Evolutionary conservation across 2,797 vertebrate species (phyloP), one percentile per base, ranked within the genome.

Genomic region (Hydrolagus colliei): DNA sequence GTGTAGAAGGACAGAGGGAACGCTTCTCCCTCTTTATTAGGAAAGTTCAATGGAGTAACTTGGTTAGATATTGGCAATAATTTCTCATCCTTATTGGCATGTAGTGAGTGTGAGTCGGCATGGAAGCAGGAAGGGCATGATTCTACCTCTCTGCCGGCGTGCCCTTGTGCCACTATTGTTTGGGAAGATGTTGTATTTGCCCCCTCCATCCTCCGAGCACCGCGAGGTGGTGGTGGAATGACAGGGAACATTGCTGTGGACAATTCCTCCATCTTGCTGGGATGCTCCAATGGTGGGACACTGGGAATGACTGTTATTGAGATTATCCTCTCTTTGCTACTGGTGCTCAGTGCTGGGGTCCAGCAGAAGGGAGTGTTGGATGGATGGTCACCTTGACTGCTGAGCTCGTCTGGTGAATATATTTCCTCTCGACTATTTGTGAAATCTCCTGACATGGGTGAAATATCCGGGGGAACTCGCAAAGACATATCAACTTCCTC

Each of bases 401-500:
- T 63, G 12, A 27, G 12, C 11, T 79, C 77, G 2, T n/a, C n/a
- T 12, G 27, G n/a, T 27, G 77, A 63, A 79, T n/a, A 52, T 4
- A 27, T n/a, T 61, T 59, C 61, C 14, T 63, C 61, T 27, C 2
- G 22, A 22, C 27, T 79, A 12, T 65, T 62, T 14, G 13, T 79
- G 61, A 27, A 63, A n/a, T 27, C 13, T 5, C 1, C n/a, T 79
- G 62, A 59, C 52, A 11, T 62, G 62, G 77, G 63, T 14, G 77
- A 79, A 79, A 62, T 62, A 20, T 59, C 10, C 3, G 5, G 20
- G 63, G 77, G 62, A 62, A 79, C n/a, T 2, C 63, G 77, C 59
- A 63, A 12, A 62, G 77, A 79, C 59, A 79, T 79, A 62, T 79
- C 77, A 27, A n/a, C 61, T 63, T 79, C 77, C 61, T 79, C 77